phyloP scores from a whole-genome alignment of 2,113 vertebrate genomes.

The Emydura subglobosa region DNA sequence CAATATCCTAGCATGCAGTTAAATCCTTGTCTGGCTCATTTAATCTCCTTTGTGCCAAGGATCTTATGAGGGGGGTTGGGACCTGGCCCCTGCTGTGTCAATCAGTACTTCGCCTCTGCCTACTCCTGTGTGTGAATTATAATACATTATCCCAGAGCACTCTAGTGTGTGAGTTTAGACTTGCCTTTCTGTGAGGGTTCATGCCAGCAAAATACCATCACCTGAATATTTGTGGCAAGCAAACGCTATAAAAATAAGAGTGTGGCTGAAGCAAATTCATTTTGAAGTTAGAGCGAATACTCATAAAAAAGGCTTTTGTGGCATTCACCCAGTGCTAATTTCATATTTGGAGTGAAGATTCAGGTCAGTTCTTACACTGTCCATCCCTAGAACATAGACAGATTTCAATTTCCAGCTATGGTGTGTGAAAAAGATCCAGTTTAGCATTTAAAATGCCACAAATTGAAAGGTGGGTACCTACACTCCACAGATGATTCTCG shows the following conservation, averaged over 20 bases:
- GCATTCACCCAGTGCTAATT: not conserved
- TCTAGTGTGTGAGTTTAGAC: not conserved
- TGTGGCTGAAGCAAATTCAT: not conserved
- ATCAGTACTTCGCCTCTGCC: not conserved
- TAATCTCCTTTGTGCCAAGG: not conserved
- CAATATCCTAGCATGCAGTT: not conserved
- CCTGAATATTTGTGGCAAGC: not conserved
- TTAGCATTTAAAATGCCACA: constrained; percentile 34
- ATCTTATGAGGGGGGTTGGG: not conserved
- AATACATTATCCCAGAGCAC: not conserved
- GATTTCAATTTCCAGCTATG: constrained; percentile 38
- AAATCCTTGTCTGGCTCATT: not conserved
- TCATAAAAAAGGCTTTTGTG: not conserved
- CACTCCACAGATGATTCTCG: not conserved
- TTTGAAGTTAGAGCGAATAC: not conserved
- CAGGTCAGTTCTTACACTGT: not conserved
- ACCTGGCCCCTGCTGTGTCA: not conserved
- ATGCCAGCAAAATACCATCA: not conserved
- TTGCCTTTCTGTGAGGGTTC: not conserved
- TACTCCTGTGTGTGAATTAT: not conserved
- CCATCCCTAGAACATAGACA: rapidly evolving
- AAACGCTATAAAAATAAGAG: not conserved
- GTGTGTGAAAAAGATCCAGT: constrained; percentile 2
- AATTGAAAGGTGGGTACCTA: not conserved
- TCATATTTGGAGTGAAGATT: constrained; percentile 8